Evolutionary conservation across 2,797 vertebrate genomes (phyloP).

Genomic region (Hephaestus fuliginosus): DNA sequence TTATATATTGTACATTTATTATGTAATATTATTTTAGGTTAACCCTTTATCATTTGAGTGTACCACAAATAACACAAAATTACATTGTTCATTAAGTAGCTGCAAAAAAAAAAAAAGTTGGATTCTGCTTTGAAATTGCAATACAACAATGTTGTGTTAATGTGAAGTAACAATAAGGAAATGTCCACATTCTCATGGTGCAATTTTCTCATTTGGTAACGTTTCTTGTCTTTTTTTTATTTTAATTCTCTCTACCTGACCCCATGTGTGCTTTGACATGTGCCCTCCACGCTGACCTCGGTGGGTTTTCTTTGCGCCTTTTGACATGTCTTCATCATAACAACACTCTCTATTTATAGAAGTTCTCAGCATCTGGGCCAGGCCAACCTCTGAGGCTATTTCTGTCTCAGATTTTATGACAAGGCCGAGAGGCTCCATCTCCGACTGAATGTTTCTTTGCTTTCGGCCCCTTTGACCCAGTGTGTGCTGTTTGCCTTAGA

Average conservation of each 20-base stretch:
- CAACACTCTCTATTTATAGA: constrained; percentile 72
- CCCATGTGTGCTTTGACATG: constrained; percentile 17
- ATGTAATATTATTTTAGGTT: neutral
- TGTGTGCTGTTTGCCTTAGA: constrained; percentile 7
- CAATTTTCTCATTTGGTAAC: constrained; percentile 18
- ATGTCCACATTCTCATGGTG: constrained; percentile 21
- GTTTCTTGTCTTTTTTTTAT: neutral
- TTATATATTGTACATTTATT: neutral
- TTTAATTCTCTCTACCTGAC: constrained; percentile 10
- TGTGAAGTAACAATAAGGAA: neutral
- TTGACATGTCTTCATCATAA: constrained; percentile 51
- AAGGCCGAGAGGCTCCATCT: constrained; percentile 20
- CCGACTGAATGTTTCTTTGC: constrained; percentile 33
- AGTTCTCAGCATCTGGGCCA: constrained; percentile 61
- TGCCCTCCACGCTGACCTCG: constrained; percentile 30
- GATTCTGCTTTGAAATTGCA: too few relatives aligned
- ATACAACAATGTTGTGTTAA: neutral
- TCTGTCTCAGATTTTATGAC: constrained; percentile 52
- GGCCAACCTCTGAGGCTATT: constrained; percentile 60
- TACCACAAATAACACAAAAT: neutral
- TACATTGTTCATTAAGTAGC: neutral
- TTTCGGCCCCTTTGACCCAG: constrained; percentile 12
- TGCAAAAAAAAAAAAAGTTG: too few relatives aligned
- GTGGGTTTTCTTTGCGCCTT: constrained; percentile 53
- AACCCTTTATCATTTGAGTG: neutral